Evolutionary conservation across 2,888 invertebrate species (phyloP).

Genomic region (Coleophora flavipennella): DNA sequence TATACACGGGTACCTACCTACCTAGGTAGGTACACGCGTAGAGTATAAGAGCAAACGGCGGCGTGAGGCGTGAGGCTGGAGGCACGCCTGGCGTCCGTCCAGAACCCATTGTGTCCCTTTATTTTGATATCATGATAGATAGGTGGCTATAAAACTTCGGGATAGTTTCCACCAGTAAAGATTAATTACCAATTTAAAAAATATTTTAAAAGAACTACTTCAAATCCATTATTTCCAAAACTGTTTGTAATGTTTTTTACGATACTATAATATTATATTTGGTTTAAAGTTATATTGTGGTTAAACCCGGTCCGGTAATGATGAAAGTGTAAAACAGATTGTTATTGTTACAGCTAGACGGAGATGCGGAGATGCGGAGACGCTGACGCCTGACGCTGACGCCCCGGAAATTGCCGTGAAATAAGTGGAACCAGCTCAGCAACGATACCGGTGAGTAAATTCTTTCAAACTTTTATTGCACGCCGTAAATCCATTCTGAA

Average conservation of each 20-base stretch:
- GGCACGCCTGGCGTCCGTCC: conserved; percentile 62
- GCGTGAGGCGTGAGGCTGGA: conserved; percentile 52
- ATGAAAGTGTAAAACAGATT: not conserved
- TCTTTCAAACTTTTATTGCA: conserved; percentile 6
- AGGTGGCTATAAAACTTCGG: not conserved
- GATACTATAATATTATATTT: no score
- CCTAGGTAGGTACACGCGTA: conserved; percentile 15
- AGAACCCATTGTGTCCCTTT: conserved; percentile 65
- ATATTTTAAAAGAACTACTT: no score
- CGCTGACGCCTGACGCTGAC: no score
- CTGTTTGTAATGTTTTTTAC: no score
- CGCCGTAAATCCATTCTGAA: conserved; percentile 7
- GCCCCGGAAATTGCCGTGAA: conserved; percentile 12
- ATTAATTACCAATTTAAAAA: no score
- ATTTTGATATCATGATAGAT: conserved; percentile 43
- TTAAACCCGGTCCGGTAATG: no score
- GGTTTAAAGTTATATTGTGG: no score
- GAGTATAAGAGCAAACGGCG: conserved; percentile 56
- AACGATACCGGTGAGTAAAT: conserved; percentile 8
- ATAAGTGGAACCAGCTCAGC: conserved; percentile 8
- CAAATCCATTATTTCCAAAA: no score
- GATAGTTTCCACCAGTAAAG: no score
- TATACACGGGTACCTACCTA: no score
- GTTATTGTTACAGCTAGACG: conserved; percentile 13
- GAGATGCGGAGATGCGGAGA: no score